Conservation (phyloP, 2,888 invertebrate species). For the Crossocerus cetratus region DNA sequence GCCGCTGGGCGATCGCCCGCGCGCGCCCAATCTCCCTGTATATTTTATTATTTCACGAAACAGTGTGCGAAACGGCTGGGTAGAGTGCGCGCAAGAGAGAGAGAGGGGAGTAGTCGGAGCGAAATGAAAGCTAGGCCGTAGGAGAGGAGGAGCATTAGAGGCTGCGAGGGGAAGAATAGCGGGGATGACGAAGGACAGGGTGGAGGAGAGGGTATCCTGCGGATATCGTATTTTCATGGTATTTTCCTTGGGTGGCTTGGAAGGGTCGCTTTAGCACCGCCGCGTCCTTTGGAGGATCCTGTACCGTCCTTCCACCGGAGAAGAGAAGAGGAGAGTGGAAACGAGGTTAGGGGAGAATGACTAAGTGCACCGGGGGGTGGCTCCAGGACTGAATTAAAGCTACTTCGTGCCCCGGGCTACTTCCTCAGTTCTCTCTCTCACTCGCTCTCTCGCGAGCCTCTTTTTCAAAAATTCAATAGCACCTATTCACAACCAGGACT, state of each 20-base stretch:
- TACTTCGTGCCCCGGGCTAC: slow-evolving; percentile 10
- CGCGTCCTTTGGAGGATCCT: slow-evolving; percentile 47
- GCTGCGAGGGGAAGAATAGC: slow-evolving; percentile 5
- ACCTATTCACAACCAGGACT: not conserved
- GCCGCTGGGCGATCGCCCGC: too few species aligned
- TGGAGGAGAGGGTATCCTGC: slow-evolving; percentile 26
- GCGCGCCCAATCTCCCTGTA: too few species aligned
- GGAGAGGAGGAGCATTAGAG: slow-evolving; percentile 4
- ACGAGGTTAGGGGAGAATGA: slow-evolving; percentile 67
- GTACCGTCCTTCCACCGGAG: slow-evolving; percentile 37
- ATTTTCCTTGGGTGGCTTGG: slow-evolving; percentile 22
- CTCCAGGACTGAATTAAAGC: slow-evolving; percentile 33
- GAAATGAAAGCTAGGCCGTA: slow-evolving; percentile 35
- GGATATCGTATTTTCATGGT: slow-evolving; percentile 57
- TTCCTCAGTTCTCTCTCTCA: slow-evolving; percentile 56
- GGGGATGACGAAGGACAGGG: slow-evolving; percentile 13
- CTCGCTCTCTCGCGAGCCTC: slow-evolving; percentile 41
- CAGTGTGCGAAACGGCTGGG: not conserved
- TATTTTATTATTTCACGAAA: slow-evolving; percentile 2
- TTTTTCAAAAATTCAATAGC: too few species aligned
- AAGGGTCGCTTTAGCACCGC: not conserved
- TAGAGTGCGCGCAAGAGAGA: not conserved
- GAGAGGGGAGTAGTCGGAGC: slow-evolving; percentile 17
- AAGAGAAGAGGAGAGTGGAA: slow-evolving; percentile 41
- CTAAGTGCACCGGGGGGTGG: slow-evolving; percentile 55